These are phyloP conservation scores for Piprites chloris DNA, from an alignment of 2,113 vertebrate species.

Conservation along the genomic window DNA sequence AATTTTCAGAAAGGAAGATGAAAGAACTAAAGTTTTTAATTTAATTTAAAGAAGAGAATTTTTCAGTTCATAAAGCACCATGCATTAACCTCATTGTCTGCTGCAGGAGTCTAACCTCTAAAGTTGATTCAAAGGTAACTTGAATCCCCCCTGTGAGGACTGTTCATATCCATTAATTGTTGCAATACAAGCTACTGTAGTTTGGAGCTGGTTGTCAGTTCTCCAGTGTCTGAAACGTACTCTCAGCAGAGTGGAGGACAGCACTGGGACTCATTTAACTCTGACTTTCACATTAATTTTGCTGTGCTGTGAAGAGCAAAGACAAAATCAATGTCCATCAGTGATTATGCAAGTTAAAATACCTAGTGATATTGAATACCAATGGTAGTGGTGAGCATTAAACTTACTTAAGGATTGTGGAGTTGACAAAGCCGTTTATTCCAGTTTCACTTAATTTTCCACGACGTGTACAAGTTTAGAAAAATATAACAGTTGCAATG, in stretches of 20 bases:
- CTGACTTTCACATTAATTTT: conserved; percentile 85
- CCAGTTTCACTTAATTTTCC: conserved; percentile 52
- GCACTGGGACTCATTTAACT: conserved; percentile 79
- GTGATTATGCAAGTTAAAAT: conserved; percentile 83
- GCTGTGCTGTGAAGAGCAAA: conserved; percentile 83
- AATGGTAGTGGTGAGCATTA: conserved; percentile 67
- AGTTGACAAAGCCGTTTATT: conserved; percentile 72
- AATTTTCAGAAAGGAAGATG: conserved; percentile 44
- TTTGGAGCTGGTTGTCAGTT: conserved; percentile 69
- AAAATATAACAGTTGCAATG: conserved; percentile 38
- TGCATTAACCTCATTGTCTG: conserved; percentile 67
- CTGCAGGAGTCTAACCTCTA: conserved; percentile 74
- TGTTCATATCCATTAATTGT: conserved; percentile 78
- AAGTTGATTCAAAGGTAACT: conserved; percentile 74
- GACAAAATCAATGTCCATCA: conserved; percentile 85
- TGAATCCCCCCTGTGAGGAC: conserved; percentile 64
- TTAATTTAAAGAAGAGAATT: conserved; percentile 54
- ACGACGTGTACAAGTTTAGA: not conserved
- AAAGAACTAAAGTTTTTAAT: conserved; percentile 50
- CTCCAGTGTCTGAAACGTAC: conserved; percentile 69
- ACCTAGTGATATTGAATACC: conserved; percentile 78
- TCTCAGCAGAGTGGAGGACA: conserved; percentile 77
- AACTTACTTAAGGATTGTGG: conserved; percentile 74
- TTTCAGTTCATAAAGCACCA: conserved; percentile 52
- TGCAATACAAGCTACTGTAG: conserved; percentile 70